phyloP scores from a whole-genome alignment of 1,140 invertebrate genomes.

The Nasonia giraulti region DNA sequence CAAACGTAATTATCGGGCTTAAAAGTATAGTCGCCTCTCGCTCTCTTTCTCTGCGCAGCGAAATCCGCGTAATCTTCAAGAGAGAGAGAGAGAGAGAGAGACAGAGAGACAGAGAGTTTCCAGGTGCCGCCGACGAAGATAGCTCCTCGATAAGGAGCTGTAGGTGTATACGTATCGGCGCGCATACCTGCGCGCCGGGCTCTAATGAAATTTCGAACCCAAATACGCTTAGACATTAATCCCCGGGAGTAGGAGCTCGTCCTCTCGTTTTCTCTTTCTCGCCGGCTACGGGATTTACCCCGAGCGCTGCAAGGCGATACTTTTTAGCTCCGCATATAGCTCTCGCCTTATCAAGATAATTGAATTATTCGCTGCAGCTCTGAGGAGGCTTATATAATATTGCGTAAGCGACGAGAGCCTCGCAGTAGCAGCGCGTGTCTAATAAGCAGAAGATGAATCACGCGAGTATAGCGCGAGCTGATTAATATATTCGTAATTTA shows the following conservation, averaged over 20 bases:
- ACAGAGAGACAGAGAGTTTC: background rate
- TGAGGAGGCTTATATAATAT: too few species aligned
- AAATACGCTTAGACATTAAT: slow-evolving; percentile 33
- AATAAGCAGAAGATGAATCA: too few species aligned
- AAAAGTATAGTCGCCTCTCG: background rate
- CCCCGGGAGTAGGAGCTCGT: background rate
- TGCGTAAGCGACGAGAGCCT: too few species aligned
- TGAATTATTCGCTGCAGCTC: background rate
- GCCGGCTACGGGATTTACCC: background rate
- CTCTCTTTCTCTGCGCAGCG: background rate
- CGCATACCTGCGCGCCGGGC: background rate
- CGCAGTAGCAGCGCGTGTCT: too few species aligned
- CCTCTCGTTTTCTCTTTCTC: too few species aligned
- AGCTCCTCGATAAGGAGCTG: background rate
- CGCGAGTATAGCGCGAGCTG: background rate
- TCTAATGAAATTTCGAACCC: slow-evolving; percentile 29
- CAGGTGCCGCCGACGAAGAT: background rate
- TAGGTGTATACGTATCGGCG: background rate
- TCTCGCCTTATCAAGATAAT: background rate
- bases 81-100: background rate
- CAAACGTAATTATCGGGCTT: slow-evolving; percentile 17
- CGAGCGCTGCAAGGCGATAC: background rate
- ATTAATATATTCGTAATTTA: slow-evolving; percentile 2
- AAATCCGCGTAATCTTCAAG: slow-evolving; percentile 23
- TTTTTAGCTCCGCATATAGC: background rate